Base-by-base conservation (phyloP, 2,888 invertebrate species). In the Liposcelis brunnea region DNA sequence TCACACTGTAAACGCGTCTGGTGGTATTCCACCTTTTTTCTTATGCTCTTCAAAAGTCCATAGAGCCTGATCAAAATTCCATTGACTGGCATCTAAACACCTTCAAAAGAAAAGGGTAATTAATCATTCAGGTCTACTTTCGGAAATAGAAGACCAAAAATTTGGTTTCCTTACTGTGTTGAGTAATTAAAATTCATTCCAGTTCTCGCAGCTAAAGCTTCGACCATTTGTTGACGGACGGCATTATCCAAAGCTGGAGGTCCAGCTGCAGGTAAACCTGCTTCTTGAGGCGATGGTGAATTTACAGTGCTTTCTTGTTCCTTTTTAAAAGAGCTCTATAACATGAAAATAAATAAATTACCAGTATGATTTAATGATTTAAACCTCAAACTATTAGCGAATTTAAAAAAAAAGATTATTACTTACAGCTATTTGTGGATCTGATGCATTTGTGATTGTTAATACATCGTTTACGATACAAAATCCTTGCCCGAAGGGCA, bases 391-490 rank as follows among this genome's bases (percentile, higher is more conserved):
- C n/a, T n/a, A n/a, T n/a, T n/a, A n/a, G n/a, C n/a, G n/a, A n/a
- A n/a, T n/a, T n/a, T n/a, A n/a, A n/a, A n/a, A n/a, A n/a, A n/a
- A n/a, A n/a, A n/a, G n/a, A n/a, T n/a, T n/a, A n/a, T 26, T 26
- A 26, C 47, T 49, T 50, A 55, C 55, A 55, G 59, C 67, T 2
- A 65, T 60, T 60, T 82, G 80, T 5, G 68, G 71, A 19, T 71
- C 67, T 0, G 81, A 78, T 6, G 90, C 79, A 58, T 77, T 80
- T 11, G 79, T 76, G 47, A 93, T 63, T 52, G 75, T 80, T 2
- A 90, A 63, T 61, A 80, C 73, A 59, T 93, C 93, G 59, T 91
- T 93, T 49, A 77, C 72, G 57, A 93, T 85, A 57, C 84, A 83
- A 62, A 84, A 85, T 2, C 89, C 87, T 12, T 71, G 69, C 14